Evolutionary conservation across 2,888 invertebrate species (phyloP).

Genomic region (Baccha elongata): DNA sequence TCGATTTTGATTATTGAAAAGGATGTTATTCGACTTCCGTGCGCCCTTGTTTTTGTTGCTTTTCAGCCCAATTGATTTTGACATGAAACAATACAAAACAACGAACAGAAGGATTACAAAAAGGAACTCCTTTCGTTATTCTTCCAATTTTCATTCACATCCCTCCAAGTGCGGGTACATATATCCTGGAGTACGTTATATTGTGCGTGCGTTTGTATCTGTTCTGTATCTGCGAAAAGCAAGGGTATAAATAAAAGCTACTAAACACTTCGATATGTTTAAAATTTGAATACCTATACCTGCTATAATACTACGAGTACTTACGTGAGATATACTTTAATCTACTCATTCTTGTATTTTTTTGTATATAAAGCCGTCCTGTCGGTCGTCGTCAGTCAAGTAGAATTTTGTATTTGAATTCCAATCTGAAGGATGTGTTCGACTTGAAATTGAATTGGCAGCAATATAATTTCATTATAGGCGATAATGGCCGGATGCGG

Average conservation of each 20-base stretch:
- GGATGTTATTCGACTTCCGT: slow-evolving; percentile 50
- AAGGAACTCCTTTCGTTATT: background rate
- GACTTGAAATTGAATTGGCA: slow-evolving; percentile 56
- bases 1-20: slow-evolving; percentile 63
- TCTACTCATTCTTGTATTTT: background rate
- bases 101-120: slow-evolving; percentile 14
- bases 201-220: background rate
- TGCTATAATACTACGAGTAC: no score
- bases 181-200: background rate
- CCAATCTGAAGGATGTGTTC: slow-evolving; percentile 35
- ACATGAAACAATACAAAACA: slow-evolving; percentile 51
- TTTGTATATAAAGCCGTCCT: background rate
- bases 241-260: slow-evolving; percentile 55
- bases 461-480: slow-evolving; percentile 62
- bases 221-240: slow-evolving; percentile 20
- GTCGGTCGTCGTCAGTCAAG: background rate
- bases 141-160: background rate
- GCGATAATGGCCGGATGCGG: slow-evolving; percentile 14
- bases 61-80: slow-evolving; percentile 28
- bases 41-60: slow-evolving; percentile 9
- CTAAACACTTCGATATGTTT: slow-evolving; percentile 63
- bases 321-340: background rate
- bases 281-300: slow-evolving; percentile 56
- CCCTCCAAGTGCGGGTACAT: background rate
- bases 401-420: slow-evolving; percentile 23